Evolutionary conservation across 2,888 invertebrate genomes (phyloP).

Genomic region (Alloscopus bannaensis): DNA sequence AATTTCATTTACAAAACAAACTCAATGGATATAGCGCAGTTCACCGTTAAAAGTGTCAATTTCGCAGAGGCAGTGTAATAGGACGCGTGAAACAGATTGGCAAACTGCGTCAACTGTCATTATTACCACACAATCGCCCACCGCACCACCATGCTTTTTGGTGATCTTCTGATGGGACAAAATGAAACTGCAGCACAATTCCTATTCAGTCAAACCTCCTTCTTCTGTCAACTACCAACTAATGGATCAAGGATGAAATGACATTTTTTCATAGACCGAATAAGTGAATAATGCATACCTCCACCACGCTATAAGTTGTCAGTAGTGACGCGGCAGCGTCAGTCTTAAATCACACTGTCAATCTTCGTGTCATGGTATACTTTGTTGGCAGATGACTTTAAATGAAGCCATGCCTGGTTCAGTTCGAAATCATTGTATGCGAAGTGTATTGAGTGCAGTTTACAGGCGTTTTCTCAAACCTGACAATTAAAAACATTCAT

Average conservation of each 20-base stretch:
- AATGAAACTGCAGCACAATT: constrained; percentile 1
- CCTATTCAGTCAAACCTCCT: not conserved
- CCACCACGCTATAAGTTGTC: not conserved
- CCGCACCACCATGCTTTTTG: too few species aligned
- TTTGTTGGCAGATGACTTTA: not conserved
- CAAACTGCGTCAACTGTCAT: constrained; percentile 33
- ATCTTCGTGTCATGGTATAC: not conserved
- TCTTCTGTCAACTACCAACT: constrained; percentile 2
- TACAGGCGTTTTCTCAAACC: too few species aligned
- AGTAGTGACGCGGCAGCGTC: not conserved
- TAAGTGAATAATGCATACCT: not conserved
- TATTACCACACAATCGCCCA: constrained; percentile 15
- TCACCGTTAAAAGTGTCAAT: not conserved
- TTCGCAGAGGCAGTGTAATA: not conserved
- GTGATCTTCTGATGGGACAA: constrained; percentile 7
- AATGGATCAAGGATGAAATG: constrained; percentile 47
- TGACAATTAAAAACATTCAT: too few species aligned
- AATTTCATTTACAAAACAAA: too few species aligned
- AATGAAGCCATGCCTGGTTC: not conserved
- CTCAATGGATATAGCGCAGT: too few species aligned
- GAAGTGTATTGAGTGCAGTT: too few species aligned
- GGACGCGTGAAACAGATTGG: constrained; percentile 9
- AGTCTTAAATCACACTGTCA: not conserved
- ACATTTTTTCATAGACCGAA: constrained; percentile 26
- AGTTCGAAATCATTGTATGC: not conserved